Conservation (phyloP, 2,797 vertebrate genomes). For the Buphagus erythrorhynchus region DNA sequence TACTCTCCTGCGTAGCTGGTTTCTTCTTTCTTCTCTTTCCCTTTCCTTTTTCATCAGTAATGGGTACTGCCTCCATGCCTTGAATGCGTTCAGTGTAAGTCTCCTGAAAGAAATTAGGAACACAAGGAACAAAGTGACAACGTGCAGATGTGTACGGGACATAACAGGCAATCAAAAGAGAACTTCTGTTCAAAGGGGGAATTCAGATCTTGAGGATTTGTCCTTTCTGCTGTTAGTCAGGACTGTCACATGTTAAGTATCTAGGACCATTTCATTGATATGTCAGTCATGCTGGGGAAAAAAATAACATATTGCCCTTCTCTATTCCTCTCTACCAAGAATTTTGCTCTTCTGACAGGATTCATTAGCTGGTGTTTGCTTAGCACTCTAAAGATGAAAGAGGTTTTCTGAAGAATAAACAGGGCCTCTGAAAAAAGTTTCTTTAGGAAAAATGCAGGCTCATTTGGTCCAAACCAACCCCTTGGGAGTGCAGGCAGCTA, state of each 20-base stretch:
- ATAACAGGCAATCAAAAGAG: neutral
- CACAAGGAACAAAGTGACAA: neutral
- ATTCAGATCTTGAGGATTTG: neutral
- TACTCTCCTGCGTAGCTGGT: constrained; percentile 85
- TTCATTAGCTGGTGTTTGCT: constrained; percentile 2
- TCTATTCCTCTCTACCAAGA: neutral
- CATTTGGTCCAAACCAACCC: neutral
- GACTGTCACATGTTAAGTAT: neutral
- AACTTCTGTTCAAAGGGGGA: neutral
- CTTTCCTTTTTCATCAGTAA: constrained; percentile 79
- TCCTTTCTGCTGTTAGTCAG: neutral
- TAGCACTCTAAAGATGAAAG: neutral
- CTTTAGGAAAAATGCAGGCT: neutral
- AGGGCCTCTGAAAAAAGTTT: neutral
- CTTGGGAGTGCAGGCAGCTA: neutral
- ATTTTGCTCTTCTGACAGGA: neutral
- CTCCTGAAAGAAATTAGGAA: constrained; percentile 74
- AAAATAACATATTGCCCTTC: neutral
- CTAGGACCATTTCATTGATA: neutral
- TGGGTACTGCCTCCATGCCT: constrained; percentile 83
- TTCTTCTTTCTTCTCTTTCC: constrained; percentile 81
- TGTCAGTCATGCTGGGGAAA: neutral
- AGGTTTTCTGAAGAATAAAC: neutral
- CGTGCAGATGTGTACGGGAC: neutral
- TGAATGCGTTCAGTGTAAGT: constrained; percentile 71